phyloP scores from a whole-genome alignment of 2,113 vertebrate genomes.

The Montifringilla adamsi region DNA sequence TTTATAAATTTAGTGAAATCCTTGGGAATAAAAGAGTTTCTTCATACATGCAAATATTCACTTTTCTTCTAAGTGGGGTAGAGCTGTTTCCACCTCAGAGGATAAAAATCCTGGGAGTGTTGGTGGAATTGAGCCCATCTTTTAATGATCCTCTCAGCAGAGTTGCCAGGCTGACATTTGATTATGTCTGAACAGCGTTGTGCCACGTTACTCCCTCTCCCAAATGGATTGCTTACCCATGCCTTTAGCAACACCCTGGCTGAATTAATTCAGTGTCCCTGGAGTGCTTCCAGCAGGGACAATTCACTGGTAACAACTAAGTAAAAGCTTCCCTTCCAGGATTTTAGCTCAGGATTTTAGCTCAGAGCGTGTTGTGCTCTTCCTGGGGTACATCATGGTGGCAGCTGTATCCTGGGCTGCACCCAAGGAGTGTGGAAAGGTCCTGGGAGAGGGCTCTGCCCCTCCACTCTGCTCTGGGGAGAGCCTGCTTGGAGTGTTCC shows the following conservation, averaged over 20 bases:
- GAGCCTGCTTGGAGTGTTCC: neutral
- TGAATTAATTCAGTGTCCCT: constrained; percentile 14
- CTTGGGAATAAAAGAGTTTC: neutral
- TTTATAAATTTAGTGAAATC: neutral
- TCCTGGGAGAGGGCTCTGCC: neutral
- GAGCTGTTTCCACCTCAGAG: constrained; percentile 23
- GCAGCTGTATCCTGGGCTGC: neutral
- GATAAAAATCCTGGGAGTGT: constrained; percentile 43
- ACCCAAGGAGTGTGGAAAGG: neutral
- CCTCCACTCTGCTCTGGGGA: neutral
- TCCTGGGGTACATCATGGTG: rapidly evolving
- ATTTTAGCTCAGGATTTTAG: neutral
- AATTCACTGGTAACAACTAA: neutral
- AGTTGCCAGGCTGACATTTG: constrained; percentile 50
- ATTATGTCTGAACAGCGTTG: neutral
- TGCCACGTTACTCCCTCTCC: constrained; percentile 12
- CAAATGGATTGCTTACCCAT: constrained; percentile 39
- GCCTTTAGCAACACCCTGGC: constrained; percentile 20
- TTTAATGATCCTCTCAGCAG: constrained; percentile 42
- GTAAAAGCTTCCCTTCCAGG: neutral
- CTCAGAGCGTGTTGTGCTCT: neutral
- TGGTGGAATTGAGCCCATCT: constrained; percentile 51
- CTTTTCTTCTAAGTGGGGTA: neutral
- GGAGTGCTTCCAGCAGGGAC: constrained; percentile 38
- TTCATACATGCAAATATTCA: constrained; percentile 33